A percentile compares a stretch with the other conserved stretches of the same genome.
These are phyloP conservation scores for Eucriotettix oculatus DNA, from an alignment of 2,888 invertebrate genomes.

Conservation along the genomic window DNA sequence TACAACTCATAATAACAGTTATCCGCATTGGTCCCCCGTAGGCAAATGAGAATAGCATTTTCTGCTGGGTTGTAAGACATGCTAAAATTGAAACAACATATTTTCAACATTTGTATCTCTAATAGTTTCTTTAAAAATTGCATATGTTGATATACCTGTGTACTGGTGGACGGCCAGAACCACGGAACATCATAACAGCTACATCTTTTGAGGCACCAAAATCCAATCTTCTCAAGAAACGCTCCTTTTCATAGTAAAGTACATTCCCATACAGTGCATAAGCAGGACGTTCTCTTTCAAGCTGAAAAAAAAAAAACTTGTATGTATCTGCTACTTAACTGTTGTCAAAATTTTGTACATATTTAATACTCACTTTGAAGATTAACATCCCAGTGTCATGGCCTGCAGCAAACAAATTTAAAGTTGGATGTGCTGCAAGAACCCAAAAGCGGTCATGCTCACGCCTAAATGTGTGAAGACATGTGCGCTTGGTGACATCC, in stretches of 20 bases:
- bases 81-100: constrained; percentile 27
- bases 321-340: neutral
- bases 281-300: constrained; percentile 92
- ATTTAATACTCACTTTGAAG: constrained; percentile 36
- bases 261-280: constrained; percentile 86
- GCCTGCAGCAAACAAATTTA: constrained; percentile 98
- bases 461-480: constrained; percentile 79
- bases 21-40: constrained; percentile 64
- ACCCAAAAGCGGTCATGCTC: constrained; percentile 99
- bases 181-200: constrained; percentile 82
- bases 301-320: constrained; percentile 29
- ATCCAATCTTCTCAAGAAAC: constrained; percentile 77
- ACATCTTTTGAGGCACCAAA: constrained; percentile 85
- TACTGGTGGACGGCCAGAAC: constrained; percentile 56
- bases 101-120: neutral
- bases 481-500: constrained; percentile 93
- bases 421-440: constrained; percentile 78
- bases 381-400: constrained; percentile 97
- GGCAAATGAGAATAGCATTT: constrained; percentile 80
- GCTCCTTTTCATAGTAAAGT: constrained; percentile 91
- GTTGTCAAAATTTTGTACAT: neutral
- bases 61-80: constrained; percentile 97
- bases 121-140: neutral
- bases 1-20: constrained; percentile 90
- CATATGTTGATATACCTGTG: constrained; percentile 31